phyloP scores from a whole-genome alignment of 2,888 invertebrate species.

The Euclidia mi region DNA sequence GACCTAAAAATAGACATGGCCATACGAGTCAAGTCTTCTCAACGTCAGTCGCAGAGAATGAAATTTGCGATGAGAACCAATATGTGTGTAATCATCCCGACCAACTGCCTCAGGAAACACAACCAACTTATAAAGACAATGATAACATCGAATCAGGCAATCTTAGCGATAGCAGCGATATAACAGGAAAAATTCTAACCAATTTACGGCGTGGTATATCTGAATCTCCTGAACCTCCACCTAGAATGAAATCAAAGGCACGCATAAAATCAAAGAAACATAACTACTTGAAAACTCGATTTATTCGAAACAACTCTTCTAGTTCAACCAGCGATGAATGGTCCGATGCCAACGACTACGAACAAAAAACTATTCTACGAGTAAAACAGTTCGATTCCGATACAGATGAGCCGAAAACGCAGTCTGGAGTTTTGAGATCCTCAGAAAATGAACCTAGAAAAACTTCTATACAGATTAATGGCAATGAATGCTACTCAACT shows the following conservation, averaged over 20 bases:
- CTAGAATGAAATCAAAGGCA: conserved; percentile 80
- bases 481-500: conserved; percentile 93
- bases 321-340: conserved; percentile 88
- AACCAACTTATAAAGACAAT: conserved; percentile 29
- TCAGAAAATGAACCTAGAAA: conserved; percentile 85
- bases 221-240: conserved; percentile 86
- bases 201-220: conserved; percentile 82
- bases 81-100: conserved; percentile 45
- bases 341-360: conserved; percentile 85
- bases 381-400: conserved; percentile 88
- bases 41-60: conserved; percentile 78
- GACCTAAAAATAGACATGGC: conserved; percentile 91
- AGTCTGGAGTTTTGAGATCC: conserved; percentile 63
- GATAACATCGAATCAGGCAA: conserved; percentile 76
- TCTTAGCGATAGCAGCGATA: conserved; percentile 84
- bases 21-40: conserved; percentile 92
- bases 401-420: conserved; percentile 71
- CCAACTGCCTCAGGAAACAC: conserved; percentile 25
- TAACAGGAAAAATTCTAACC: conserved; percentile 78
- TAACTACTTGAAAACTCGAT: conserved; percentile 87
- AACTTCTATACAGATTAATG: conserved; percentile 94
- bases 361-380: conserved; percentile 82
- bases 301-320: conserved; percentile 82
- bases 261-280: conserved; percentile 81
- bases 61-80: conserved; percentile 56